Percentiles rank a stretch among this genome's conserved stretches.
Conservation (phyloP, 2,113 vertebrate genomes). For the Odontophorus gujanensis region DNA sequence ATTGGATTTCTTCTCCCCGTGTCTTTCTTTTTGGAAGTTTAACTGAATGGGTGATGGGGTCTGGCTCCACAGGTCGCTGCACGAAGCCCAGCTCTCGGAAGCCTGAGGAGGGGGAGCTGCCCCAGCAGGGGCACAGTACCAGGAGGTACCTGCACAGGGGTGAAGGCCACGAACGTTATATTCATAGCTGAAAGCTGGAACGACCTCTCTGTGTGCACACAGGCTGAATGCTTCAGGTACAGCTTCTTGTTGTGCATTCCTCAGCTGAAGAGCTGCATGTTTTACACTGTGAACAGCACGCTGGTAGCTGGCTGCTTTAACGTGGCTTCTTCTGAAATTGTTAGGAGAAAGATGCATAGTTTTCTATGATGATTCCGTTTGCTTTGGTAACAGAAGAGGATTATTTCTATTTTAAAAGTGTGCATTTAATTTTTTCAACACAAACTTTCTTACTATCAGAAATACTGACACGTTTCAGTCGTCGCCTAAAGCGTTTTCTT, state of each 20-base stretch:
- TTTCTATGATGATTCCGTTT: conserved; percentile 52
- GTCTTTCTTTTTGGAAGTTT: not conserved
- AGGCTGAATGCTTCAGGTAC: not conserved
- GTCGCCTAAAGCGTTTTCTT: not conserved
- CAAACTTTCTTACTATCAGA: not conserved
- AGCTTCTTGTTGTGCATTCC: not conserved
- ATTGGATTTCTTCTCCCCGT: not conserved
- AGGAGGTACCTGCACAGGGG: fast-evolving
- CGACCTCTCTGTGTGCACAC: not conserved
- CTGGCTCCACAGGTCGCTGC: not conserved
- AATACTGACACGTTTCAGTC: not conserved
- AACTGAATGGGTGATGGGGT: not conserved
- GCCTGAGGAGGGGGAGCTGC: not conserved
- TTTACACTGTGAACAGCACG: conserved; percentile 40
- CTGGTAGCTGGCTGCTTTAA: conserved; percentile 3
- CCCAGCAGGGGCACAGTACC: not conserved
- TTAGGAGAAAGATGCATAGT: not conserved
- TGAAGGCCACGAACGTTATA: not conserved
- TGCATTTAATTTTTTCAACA: not conserved
- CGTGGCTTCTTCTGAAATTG: conserved; percentile 10
- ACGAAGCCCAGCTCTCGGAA: not conserved
- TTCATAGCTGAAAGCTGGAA: not conserved
- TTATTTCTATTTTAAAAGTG: conserved; percentile 19
- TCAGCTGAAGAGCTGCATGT: not conserved
- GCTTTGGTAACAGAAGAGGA: conserved; percentile 61